These are phyloP conservation scores for Andrena minutula DNA, from an alignment of 2,888 invertebrate genomes.

Conservation along the genomic window DNA sequence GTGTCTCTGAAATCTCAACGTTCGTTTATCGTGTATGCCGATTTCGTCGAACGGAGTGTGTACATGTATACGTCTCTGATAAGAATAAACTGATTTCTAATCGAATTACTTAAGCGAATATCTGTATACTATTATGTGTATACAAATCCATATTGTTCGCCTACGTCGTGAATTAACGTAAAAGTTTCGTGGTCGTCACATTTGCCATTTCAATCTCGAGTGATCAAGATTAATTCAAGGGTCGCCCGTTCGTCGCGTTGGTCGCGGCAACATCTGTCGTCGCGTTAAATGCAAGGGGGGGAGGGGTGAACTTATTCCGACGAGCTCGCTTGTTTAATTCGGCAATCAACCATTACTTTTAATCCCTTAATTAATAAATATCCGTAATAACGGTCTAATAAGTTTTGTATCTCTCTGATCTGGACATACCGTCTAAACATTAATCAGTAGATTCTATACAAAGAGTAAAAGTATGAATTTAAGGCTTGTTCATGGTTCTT, in stretches of 20 bases:
- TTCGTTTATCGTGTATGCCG: slow-evolving; percentile 25
- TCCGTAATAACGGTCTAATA: slow-evolving; percentile 79
- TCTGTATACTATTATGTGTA: background rate
- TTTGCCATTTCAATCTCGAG: slow-evolving; percentile 18
- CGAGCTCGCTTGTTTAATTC: slow-evolving; percentile 54
- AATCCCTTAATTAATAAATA: slow-evolving; percentile 76
- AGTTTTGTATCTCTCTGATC: slow-evolving; percentile 66
- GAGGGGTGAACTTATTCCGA: slow-evolving; percentile 44
- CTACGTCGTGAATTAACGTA: background rate
- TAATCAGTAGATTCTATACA: slow-evolving; percentile 70
- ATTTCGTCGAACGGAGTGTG: slow-evolving; percentile 24
- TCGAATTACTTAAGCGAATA: slow-evolving; percentile 14
- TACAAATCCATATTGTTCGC: slow-evolving; percentile 21
- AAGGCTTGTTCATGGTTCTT: slow-evolving; percentile 73
- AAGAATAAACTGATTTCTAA: slow-evolving; percentile 44
- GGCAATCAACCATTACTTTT: slow-evolving; percentile 65
- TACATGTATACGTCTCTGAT: slow-evolving; percentile 16
- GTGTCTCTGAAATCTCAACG: slow-evolving; percentile 16
- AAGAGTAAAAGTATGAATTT: slow-evolving; percentile 76
- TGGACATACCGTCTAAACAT: slow-evolving; percentile 68
- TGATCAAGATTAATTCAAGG: background rate
- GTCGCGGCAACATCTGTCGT: slow-evolving; percentile 11
- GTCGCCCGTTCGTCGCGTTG: slow-evolving; percentile 41
- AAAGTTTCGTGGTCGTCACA: slow-evolving; percentile 39
- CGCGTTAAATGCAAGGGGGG: slow-evolving; percentile 46